Evolutionary conservation across 2,797 vertebrate genomes (phyloP).

Genomic region (Huso huso): DNA sequence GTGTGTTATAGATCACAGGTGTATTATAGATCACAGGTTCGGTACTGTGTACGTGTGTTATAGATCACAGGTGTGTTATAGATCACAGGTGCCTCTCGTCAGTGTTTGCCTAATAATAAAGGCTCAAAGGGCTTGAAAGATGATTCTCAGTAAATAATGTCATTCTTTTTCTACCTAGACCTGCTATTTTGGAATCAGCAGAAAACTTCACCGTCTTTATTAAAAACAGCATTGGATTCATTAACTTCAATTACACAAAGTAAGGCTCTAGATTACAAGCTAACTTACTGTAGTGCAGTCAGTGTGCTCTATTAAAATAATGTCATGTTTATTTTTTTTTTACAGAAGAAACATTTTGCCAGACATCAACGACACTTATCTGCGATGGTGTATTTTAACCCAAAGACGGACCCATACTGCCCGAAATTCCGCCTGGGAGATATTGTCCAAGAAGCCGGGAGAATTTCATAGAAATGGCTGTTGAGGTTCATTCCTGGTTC

Average conservation of each 20-base stretch:
- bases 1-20: rapidly evolving
- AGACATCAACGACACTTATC: conserved; percentile 50
- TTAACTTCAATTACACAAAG: conserved; percentile 68
- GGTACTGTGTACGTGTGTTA: no score
- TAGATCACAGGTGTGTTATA: no score
- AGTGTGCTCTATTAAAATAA: background rate
- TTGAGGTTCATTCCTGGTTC: conserved; percentile 54
- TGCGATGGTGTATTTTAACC: conserved; percentile 55
- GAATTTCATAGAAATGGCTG: conserved; percentile 64
- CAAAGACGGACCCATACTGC: conserved; percentile 49
- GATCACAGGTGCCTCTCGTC: no score
- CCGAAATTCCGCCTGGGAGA: conserved; percentile 78
- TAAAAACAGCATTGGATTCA: conserved; percentile 77
- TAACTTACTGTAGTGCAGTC: background rate
- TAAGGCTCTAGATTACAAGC: conserved; percentile 37
- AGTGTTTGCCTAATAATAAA: no score
- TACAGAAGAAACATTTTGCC: conserved; percentile 71
- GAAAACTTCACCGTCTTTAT: conserved; percentile 84
- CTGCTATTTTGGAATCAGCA: conserved; percentile 64
- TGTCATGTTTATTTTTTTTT: background rate
- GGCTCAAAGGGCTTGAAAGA: no score
- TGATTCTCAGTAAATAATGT: conserved; percentile 10
- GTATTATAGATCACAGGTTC: no score
- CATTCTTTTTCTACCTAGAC: conserved; percentile 42
- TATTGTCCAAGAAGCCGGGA: conserved; percentile 64